Conservation (phyloP, 2,113 vertebrate species). For the Lampris megalopsis region DNA sequence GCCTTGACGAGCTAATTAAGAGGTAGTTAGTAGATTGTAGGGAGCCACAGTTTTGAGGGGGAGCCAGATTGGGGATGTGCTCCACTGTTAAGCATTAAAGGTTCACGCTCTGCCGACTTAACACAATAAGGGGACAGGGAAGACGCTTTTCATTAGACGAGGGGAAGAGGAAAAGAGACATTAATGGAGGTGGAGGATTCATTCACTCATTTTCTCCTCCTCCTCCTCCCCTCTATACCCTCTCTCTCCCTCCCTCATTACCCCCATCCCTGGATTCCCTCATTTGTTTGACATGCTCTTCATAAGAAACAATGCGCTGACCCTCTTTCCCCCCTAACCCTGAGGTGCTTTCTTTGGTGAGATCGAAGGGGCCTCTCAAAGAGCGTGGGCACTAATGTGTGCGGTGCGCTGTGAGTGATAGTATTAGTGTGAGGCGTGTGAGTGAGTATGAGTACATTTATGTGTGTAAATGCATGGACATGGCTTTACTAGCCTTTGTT, state of each 20-base stretch:
- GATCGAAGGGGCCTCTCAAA: constrained; percentile 62
- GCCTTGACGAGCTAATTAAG: constrained; percentile 66
- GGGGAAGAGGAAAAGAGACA: constrained; percentile 42
- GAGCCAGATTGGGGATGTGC: constrained; percentile 29
- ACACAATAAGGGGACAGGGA: constrained; percentile 59
- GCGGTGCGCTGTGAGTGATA: constrained; percentile 62
- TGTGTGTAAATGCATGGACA: constrained; percentile 1
- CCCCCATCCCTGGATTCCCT: constrained; percentile 66
- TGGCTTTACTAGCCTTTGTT: background rate
- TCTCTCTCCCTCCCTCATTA: constrained; percentile 57
- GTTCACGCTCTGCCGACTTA: constrained; percentile 66
- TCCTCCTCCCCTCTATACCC: constrained; percentile 46
- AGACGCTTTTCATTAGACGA: constrained; percentile 44
- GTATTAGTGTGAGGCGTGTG: constrained; percentile 57
- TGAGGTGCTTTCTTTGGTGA: constrained; percentile 71
- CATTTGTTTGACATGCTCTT: constrained; percentile 74
- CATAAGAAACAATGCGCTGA: constrained; percentile 76
- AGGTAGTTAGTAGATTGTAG: constrained; percentile 52
- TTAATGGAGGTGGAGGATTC: constrained; percentile 68
- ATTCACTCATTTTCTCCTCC: background rate
- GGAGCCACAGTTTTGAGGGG: constrained; percentile 30
- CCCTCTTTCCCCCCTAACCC: constrained; percentile 69
- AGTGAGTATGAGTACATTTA: constrained; percentile 62
- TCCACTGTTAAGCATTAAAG: constrained; percentile 60
- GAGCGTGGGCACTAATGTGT: constrained; percentile 65